Percentiles rank a stretch among this genome's conserved stretches.
These are phyloP conservation scores for Heterodera schachtii DNA, from an alignment of 1,140 invertebrate species.

Conservation along the genomic window DNA sequence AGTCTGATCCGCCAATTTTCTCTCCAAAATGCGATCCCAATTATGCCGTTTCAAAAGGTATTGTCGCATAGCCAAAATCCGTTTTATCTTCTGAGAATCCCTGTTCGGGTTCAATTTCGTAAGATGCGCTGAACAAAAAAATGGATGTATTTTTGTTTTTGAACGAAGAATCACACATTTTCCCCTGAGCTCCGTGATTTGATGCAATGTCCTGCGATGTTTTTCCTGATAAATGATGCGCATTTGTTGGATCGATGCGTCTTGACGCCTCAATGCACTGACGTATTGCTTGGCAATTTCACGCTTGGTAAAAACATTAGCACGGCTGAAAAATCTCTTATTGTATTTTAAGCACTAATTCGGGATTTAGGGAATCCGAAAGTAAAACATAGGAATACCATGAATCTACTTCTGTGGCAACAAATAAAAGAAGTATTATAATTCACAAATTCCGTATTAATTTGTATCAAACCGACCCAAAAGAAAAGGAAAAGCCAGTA, in stretches of 20 bases:
- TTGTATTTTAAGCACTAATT: too few species aligned
- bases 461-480: too few species aligned
- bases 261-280: not conserved
- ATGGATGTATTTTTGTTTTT: not conserved
- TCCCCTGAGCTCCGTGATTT: conserved; percentile 1
- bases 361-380: too few species aligned
- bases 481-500: not conserved
- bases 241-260: conserved; percentile 5
- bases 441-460: too few species aligned
- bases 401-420: too few species aligned
- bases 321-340: not conserved
- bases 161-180: not conserved
- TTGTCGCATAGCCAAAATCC: conserved; percentile 15
- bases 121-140: conserved; percentile 2
- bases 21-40: not conserved
- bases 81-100: conserved; percentile 9
- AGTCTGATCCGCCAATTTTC: not conserved
- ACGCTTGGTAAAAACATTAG: conserved; percentile 7
- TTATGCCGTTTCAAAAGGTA: conserved; percentile 10
- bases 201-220: conserved; percentile 9
- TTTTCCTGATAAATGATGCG: conserved; percentile 24
- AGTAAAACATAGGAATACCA: too few species aligned
- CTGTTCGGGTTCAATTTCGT: conserved; percentile 17
- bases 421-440: too few species aligned
- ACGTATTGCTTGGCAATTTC: conserved; percentile 18